Evolutionary conservation across 2,113 vertebrate genomes (phyloP).

Genomic region (Vulpes vulpes): DNA sequence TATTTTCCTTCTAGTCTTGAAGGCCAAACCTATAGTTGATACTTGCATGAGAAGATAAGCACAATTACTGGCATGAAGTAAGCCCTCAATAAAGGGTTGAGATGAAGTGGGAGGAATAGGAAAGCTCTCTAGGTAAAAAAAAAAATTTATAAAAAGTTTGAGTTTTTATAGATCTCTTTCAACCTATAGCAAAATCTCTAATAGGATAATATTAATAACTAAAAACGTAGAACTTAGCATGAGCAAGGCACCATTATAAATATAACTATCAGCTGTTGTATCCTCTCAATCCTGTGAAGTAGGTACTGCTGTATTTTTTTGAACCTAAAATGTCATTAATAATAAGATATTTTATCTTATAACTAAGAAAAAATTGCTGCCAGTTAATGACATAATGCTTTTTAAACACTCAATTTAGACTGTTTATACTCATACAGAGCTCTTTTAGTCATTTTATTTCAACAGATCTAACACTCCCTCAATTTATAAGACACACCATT

Average conservation of each 20-base stretch:
- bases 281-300: neutral
- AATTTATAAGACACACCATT: neutral
- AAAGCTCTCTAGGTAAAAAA: neutral
- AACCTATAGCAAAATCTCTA: neutral
- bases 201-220: neutral
- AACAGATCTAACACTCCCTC: neutral
- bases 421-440: neutral
- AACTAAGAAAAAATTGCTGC: neutral
- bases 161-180: neutral
- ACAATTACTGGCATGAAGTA: neutral
- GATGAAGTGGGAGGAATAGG: neutral
- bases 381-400: neutral
- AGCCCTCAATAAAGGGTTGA: neutral
- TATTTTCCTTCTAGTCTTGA: neutral
- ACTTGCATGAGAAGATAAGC: neutral
- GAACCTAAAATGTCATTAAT: neutral
- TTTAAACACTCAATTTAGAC: constrained; percentile 2
- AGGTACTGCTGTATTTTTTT: neutral
- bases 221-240: neutral
- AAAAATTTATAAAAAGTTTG: neutral
- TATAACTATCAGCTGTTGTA: neutral
- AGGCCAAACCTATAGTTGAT: neutral
- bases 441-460: neutral
- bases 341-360: neutral
- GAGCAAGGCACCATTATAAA: neutral